These are phyloP conservation scores for Physocephala rufipes DNA, from an alignment of 2,888 invertebrate species.

Conservation along the genomic window DNA sequence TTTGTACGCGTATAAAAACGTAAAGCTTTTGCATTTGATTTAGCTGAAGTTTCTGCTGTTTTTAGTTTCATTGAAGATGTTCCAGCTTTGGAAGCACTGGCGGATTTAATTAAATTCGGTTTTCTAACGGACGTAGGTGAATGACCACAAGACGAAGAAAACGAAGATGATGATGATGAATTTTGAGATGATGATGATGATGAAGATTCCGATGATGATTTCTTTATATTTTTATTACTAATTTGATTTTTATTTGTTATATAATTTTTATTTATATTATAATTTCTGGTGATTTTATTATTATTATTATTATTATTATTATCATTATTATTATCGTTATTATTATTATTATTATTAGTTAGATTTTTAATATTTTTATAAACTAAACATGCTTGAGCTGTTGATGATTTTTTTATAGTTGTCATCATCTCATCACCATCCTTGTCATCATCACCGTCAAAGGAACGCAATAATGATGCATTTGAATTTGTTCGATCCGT, in stretches of 20 bases:
- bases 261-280: slow-evolving; percentile 11
- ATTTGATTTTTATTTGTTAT: slow-evolving; percentile 2
- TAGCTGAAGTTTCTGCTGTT: slow-evolving; percentile 41
- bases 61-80: slow-evolving; percentile 36
- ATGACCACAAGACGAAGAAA: slow-evolving; percentile 24
- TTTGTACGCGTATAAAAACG: slow-evolving; percentile 48
- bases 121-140: slow-evolving; percentile 31
- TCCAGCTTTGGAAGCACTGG: slow-evolving; percentile 42
- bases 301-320: neutral
- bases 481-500: slow-evolving; percentile 44
- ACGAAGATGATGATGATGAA: slow-evolving; percentile 31
- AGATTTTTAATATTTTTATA: neutral
- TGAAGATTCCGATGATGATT: slow-evolving; percentile 28
- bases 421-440: slow-evolving; percentile 25
- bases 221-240: slow-evolving; percentile 5
- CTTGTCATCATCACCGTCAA: slow-evolving; percentile 23
- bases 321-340: neutral
- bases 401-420: slow-evolving; percentile 26
- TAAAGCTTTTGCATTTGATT: slow-evolving; percentile 50
- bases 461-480: slow-evolving; percentile 32
- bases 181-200: slow-evolving; percentile 39
- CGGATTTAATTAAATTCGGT: slow-evolving; percentile 41
- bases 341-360: slow-evolving; percentile 10
- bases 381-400: slow-evolving; percentile 23
- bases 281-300: neutral